A percentile compares a stretch with the other conserved stretches of the same genome.
Evolutionary conservation across 2,113 vertebrate genomes (phyloP).

Genomic region (Erythrocercus mccallii): DNA sequence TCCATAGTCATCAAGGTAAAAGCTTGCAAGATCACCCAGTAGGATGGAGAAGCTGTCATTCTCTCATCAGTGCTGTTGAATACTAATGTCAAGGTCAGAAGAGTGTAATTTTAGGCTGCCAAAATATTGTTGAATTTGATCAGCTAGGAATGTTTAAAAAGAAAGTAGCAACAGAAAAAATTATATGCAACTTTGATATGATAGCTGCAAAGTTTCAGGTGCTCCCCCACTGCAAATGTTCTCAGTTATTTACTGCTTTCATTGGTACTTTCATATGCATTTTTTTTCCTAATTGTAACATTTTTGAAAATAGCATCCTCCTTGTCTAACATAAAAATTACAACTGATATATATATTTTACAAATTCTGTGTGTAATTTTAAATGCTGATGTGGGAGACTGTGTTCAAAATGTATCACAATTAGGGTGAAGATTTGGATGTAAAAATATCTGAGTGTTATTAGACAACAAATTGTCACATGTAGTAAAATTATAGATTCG

Average conservation of each 20-base stretch:
- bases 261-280: not conserved
- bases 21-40: constrained; percentile 74
- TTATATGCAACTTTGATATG: constrained; percentile 21
- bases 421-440: not conserved
- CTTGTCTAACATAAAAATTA: not conserved
- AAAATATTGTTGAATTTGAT: constrained; percentile 74
- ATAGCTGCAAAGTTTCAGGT: constrained; percentile 2
- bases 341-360: not conserved
- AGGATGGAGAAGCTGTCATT: constrained; percentile 78
- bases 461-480: not conserved
- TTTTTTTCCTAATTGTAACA: not conserved
- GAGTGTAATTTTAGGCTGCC: constrained; percentile 78
- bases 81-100: constrained; percentile 81
- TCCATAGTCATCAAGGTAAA: constrained; percentile 79
- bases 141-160: constrained; percentile 56
- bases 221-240: not conserved
- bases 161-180: constrained; percentile 60
- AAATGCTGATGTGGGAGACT: not conserved
- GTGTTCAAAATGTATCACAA: not conserved
- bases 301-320: not conserved
- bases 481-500: not conserved
- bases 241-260: not conserved
- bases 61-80: constrained; percentile 72
- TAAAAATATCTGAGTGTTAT: not conserved
- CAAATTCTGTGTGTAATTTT: not conserved